Conservation (phyloP, 1,140 invertebrate species). For the Psix sp. region DNA sequence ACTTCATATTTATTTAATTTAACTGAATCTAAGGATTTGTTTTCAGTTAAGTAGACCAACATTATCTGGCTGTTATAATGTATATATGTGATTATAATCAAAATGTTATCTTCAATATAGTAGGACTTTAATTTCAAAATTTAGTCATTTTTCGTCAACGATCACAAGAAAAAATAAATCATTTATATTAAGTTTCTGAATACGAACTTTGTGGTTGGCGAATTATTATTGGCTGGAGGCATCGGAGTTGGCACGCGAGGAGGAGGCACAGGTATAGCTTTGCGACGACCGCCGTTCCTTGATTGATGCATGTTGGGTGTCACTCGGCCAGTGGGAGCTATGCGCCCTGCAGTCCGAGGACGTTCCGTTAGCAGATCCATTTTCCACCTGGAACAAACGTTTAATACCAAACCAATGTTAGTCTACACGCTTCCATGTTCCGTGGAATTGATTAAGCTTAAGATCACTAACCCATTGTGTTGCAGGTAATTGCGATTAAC, state of each 20-base stretch:
- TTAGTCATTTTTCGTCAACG: too few species aligned
- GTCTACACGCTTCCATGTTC: constrained; percentile 6
- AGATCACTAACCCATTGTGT: not conserved
- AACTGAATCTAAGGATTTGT: too few species aligned
- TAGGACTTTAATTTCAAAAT: too few species aligned
- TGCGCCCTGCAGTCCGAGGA: constrained; percentile 69
- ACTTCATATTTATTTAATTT: too few species aligned
- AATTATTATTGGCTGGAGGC: constrained; percentile 71
- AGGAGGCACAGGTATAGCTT: constrained; percentile 74
- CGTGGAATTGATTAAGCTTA: constrained; percentile 21
- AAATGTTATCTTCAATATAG: too few species aligned
- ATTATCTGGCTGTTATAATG: too few species aligned
- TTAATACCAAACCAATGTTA: constrained; percentile 8
- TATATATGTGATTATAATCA: too few species aligned
- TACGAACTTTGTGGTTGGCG: constrained; percentile 70
- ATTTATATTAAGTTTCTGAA: not conserved
- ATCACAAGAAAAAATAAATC: too few species aligned
- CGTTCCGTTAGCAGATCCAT: constrained; percentile 73
- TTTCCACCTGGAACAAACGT: constrained; percentile 63
- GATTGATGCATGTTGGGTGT: constrained; percentile 71
- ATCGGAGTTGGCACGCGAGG: constrained; percentile 75
- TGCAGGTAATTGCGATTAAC: too few species aligned
- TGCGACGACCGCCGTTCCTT: constrained; percentile 66
- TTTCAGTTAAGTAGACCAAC: too few species aligned
- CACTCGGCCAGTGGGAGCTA: constrained; percentile 71